A percentile compares a stretch with the other conserved stretches of the same genome.
These are phyloP conservation scores for Gobio gobio DNA, from an alignment of 2,113 vertebrate species.

Conservation along the genomic window DNA sequence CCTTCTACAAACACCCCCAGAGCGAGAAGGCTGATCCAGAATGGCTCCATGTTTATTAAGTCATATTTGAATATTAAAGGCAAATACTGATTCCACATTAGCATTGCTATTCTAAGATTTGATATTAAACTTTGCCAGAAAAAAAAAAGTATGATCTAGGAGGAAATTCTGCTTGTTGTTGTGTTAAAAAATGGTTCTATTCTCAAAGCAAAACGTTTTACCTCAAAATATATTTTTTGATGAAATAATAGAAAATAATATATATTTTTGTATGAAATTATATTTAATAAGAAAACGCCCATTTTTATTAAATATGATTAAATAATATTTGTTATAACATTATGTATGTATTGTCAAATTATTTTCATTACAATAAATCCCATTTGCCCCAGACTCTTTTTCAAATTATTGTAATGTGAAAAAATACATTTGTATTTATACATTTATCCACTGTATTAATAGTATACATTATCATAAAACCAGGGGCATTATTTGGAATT, in stretches of 20 bases:
- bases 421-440: background rate
- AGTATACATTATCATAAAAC: background rate
- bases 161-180: background rate
- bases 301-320: background rate
- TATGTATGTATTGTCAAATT: no score
- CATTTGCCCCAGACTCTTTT: background rate
- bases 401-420: background rate
- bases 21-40: conserved; percentile 16
- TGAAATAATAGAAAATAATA: background rate
- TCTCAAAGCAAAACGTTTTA: no score
- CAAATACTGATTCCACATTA: background rate
- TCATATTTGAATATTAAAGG: background rate
- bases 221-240: background rate
- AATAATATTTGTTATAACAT: background rate
- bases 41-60: conserved; percentile 14
- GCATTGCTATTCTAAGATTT: background rate
- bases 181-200: no score
- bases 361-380: no score
- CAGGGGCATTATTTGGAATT: background rate
- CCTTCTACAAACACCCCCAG: conserved; percentile 41
- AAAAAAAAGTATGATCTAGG: background rate
- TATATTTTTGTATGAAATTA: background rate
- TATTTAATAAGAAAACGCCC: background rate
- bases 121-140: background rate
- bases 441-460: no score